These are phyloP conservation scores for Stenopsyche tienmushanensis DNA, from an alignment of 1,140 invertebrate species.

Conservation along the genomic window DNA sequence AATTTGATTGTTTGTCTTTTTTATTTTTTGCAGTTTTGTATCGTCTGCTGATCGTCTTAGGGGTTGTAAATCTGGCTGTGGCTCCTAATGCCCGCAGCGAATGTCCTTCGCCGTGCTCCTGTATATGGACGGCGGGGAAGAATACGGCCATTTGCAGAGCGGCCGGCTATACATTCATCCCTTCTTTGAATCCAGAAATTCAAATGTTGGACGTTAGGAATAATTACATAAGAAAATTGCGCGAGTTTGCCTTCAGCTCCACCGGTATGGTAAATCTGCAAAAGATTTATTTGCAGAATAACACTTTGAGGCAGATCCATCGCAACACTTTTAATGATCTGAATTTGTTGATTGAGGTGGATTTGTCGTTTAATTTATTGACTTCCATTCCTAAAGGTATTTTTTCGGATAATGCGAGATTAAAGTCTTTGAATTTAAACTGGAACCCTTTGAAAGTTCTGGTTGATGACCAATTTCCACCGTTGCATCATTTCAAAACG, in stretches of 20 bases:
- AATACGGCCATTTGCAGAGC: constrained; percentile 63
- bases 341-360: constrained; percentile 77
- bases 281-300: constrained; percentile 67
- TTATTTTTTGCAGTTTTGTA: constrained; percentile 27
- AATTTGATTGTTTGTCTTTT: constrained; percentile 14
- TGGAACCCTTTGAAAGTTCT: constrained; percentile 69
- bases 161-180: constrained; percentile 59
- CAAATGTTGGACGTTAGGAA: constrained; percentile 64
- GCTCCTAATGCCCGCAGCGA: constrained; percentile 61
- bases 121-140: constrained; percentile 66
- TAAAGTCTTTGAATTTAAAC: constrained; percentile 66
- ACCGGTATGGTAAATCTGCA: constrained; percentile 75
- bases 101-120: constrained; percentile 61
- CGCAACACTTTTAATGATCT: constrained; percentile 74
- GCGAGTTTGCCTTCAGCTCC: constrained; percentile 57
- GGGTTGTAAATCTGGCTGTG: constrained; percentile 14
- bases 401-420: constrained; percentile 70
- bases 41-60: constrained; percentile 15
- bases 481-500: constrained; percentile 67
- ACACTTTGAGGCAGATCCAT: constrained; percentile 68
- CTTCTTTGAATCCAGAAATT: constrained; percentile 60
- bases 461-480: constrained; percentile 67
- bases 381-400: constrained; percentile 66
- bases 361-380: constrained; percentile 75
- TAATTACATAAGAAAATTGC: constrained; percentile 59